phyloP scores from a whole-genome alignment of 2,797 vertebrate species.

The Odontamblyopus lacepedii region DNA sequence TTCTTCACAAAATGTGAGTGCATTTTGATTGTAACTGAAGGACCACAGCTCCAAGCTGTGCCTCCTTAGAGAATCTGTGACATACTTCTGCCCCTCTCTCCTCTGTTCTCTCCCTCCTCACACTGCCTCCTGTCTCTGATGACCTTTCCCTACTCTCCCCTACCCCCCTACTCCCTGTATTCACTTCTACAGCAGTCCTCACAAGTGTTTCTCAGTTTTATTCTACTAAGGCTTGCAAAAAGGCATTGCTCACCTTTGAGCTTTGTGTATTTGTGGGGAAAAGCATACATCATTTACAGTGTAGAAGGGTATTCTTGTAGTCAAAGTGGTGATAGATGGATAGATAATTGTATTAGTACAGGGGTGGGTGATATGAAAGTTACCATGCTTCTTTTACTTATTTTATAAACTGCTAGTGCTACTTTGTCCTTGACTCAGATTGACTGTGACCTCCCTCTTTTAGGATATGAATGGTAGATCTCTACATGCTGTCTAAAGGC shows the following conservation, averaged over 20 bases:
- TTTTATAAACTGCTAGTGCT: background rate
- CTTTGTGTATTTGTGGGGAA: background rate
- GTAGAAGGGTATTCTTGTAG: background rate
- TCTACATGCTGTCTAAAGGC: background rate
- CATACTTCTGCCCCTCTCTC: slow-evolving; percentile 52
- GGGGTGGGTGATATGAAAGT: too few species aligned
- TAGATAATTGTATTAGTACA: too few species aligned
- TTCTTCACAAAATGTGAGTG: background rate
- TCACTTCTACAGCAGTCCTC: slow-evolving; percentile 18
- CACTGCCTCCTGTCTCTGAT: slow-evolving; percentile 48
- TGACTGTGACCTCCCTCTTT: background rate
- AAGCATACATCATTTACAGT: background rate
- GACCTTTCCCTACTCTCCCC: slow-evolving; percentile 53
- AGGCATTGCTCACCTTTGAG: background rate
- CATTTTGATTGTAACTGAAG: slow-evolving; percentile 43
- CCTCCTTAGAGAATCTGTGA: slow-evolving; percentile 44
- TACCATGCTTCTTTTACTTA: background rate
- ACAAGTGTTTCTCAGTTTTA: background rate
- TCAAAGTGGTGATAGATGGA: too few species aligned
- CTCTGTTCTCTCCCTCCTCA: slow-evolving; percentile 48
- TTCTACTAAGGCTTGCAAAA: background rate
- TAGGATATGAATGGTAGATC: background rate
- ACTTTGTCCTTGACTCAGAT: background rate
- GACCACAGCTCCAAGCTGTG: slow-evolving; percentile 26
- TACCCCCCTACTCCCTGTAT: slow-evolving; percentile 45